Evolutionary conservation across 2,797 vertebrate genomes (phyloP).

Genomic region (Pseudochaenichthys georgianus): DNA sequence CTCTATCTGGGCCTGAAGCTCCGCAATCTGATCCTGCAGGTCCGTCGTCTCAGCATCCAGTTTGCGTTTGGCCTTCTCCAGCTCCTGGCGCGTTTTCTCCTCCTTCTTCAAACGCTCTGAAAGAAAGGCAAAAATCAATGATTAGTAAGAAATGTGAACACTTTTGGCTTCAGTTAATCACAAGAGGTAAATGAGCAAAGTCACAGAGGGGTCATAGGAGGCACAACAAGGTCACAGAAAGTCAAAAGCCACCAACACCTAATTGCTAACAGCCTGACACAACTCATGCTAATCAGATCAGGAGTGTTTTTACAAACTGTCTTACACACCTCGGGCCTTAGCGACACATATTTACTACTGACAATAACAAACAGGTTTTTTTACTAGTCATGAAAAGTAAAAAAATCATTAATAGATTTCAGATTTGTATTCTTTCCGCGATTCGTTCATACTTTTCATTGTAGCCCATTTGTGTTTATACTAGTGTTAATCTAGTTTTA

Average conservation of each 20-base stretch:
- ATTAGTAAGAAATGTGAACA: neutral
- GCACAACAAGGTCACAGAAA: constrained; percentile 8
- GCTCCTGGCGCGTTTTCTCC: constrained; percentile 96
- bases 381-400: neutral
- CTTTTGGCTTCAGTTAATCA: neutral
- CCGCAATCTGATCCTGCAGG: constrained; percentile 96
- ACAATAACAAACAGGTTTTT: neutral
- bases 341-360: neutral
- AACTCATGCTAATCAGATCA: constrained; percentile 39
- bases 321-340: neutral
- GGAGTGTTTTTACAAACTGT: neutral
- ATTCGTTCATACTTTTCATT: neutral
- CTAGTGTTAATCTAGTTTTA: too few relatives aligned
- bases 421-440: too few relatives aligned
- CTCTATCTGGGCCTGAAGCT: constrained; percentile 96
- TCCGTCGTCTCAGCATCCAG: constrained; percentile 96
- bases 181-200: neutral
- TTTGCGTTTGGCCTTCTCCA: constrained; percentile 97
- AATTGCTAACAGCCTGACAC: constrained; percentile 31
- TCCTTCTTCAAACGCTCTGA: constrained; percentile 97
- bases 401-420: neutral
- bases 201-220: constrained; percentile 5
- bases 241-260: constrained; percentile 23
- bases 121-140: neutral
- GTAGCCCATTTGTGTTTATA: neutral